Percentiles rank a stretch among this genome's conserved stretches.
phyloP scores from a whole-genome alignment of 2,113 vertebrate species.

The Eptesicus fuscus region DNA sequence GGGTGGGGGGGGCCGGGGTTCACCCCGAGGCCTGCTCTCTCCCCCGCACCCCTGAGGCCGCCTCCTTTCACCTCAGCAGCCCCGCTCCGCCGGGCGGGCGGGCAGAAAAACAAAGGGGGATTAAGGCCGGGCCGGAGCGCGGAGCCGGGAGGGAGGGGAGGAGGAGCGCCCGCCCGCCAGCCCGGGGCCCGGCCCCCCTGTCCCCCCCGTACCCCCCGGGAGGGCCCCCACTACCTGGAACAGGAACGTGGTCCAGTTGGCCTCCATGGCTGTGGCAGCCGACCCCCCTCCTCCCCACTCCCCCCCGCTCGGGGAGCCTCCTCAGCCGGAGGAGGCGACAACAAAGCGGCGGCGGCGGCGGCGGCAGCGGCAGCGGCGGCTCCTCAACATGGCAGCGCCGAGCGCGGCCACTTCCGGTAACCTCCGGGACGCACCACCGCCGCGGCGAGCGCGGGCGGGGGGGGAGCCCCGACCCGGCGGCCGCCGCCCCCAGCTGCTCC shows the following conservation, averaged over 20 bases:
- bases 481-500: conserved; percentile 62
- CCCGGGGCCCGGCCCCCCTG: conserved; percentile 72
- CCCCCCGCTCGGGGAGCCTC: conserved; percentile 77
- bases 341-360: conserved; percentile 78
- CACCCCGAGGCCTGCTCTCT: conserved; percentile 67
- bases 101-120: conserved; percentile 78
- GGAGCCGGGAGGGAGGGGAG: conserved; percentile 69
- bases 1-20: conserved; percentile 60
- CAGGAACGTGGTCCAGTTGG: conserved; percentile 78
- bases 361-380: conserved; percentile 77
- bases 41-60: conserved; percentile 67
- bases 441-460: conserved; percentile 77
- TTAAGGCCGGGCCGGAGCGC: conserved; percentile 72
- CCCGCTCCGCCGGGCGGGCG: conserved; percentile 61
- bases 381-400: conserved; percentile 79
- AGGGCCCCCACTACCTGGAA: conserved; percentile 76
- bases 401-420: conserved; percentile 79
- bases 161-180: conserved; percentile 66
- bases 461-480: conserved; percentile 74
- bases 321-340: conserved; percentile 77
- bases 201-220: conserved; percentile 64
- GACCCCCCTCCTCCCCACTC: conserved; percentile 73
- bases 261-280: conserved; percentile 75
- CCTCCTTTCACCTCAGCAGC: conserved; percentile 67
- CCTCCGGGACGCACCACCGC: conserved; percentile 79